Base-by-base conservation (phyloP, 64 coral and sea anemone genomes). In the Porites lutea region DNA sequence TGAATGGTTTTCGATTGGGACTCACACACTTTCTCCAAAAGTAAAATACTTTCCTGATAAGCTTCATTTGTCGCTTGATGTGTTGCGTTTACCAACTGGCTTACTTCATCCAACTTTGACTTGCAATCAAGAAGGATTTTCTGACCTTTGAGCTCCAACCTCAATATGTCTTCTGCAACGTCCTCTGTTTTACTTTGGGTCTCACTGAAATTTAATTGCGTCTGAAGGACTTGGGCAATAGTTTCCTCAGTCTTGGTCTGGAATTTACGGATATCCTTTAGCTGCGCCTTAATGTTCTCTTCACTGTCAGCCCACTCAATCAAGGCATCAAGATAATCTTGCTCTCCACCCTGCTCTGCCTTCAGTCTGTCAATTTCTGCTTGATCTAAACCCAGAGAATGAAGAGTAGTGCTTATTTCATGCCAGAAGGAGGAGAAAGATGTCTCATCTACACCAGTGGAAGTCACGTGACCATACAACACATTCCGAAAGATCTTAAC, bases 351-450 rank as follows among this genome's bases (percentile, higher is more conserved):
- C 22, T 51, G 92, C 60, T 74, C 64, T 14, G 52, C 75, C 67
- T 93, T 93, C 18, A 93, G 67, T 86, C 59, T 64, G 21, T 88
- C 92, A 52, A 93, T 93, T 48, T 78, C 86, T 13, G 69, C 70
- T 57, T 81, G 76, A 70, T 60, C 51, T 59, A 88, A 72, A 2
- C 92, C 85, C 0, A 37, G 27, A 0, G 27, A 37, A 37, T 37
- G 1, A 37, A 37, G 27, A 37, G 27, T 37, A 1, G 27, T 37
- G 27, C 27, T 37, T 37, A 37, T 37, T 37, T 37, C 27, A 0
- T 37, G 27, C 27, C 27, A 37, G 1, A 37, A 37, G 0, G 27
- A 0, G 27, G 27, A 37, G 27, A 37, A 37, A 37, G 27, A 37
- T 37, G 27, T 37, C 27, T 0, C 27, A 37, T 37, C 27, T 0